These are phyloP conservation scores for Porites cylindrica DNA, from an alignment of 92 coral and sea anemone species.

Conservation along the genomic window DNA sequence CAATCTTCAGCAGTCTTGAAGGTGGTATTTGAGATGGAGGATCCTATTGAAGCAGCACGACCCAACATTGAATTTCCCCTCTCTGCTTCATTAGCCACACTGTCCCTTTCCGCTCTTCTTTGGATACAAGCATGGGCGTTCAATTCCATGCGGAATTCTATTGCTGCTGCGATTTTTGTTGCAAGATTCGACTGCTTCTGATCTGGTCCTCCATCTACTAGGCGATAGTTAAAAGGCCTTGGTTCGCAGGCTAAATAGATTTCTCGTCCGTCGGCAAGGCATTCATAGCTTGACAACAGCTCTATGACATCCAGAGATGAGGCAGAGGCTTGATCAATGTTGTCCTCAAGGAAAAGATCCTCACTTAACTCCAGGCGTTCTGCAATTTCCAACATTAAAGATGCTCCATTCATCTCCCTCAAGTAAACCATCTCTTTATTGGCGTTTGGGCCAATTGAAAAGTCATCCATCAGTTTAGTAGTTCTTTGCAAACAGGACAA, in stretches of 20 bases:
- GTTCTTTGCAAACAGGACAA: background rate
- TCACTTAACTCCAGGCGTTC: conserved; percentile 21
- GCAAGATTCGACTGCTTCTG: conserved; percentile 64
- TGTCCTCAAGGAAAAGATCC: conserved; percentile 10
- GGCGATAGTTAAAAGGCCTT: conserved; percentile 58
- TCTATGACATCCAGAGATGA: conserved; percentile 23
- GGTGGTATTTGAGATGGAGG: conserved; percentile 42
- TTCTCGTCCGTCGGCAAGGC: conserved; percentile 16
- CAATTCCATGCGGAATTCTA: conserved; percentile 58
- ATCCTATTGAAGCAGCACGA: conserved; percentile 52
- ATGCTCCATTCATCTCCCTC: conserved; percentile 52
- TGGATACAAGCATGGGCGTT: conserved; percentile 65
- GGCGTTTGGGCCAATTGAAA: background rate
- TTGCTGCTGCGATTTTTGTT: conserved; percentile 66
- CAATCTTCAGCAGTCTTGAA: conserved; percentile 43
- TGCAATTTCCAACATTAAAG: conserved; percentile 57
- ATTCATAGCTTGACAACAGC: background rate
- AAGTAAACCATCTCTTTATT: conserved; percentile 22
- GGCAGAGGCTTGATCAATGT: background rate
- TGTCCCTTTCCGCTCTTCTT: conserved; percentile 63
- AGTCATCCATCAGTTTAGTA: conserved; percentile 8
- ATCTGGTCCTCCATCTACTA: conserved; percentile 74
- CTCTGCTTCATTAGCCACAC: conserved; percentile 76
- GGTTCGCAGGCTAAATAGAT: conserved; percentile 39
- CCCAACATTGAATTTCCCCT: conserved; percentile 68